A percentile compares a stretch with the other conserved stretches of the same genome.
phyloP scores from a whole-genome alignment of 2,797 vertebrate species.

The Halcyon chelicuti region DNA sequence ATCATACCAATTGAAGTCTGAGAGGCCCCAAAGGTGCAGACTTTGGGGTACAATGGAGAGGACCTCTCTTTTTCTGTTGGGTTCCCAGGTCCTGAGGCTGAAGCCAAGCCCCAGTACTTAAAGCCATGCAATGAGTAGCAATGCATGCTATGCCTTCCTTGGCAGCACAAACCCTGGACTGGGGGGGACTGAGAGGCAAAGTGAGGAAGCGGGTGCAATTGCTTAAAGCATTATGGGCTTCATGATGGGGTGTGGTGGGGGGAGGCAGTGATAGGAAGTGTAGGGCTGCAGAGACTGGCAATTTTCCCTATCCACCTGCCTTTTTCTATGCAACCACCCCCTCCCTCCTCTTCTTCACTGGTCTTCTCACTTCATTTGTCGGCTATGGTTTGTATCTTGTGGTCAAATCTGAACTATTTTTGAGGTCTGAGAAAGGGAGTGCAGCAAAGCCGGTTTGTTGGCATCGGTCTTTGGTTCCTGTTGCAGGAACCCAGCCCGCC shows the following conservation, averaged over 20 bases:
- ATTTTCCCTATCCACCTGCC: background rate
- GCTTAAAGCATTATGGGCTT: background rate
- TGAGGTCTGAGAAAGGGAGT: conserved; percentile 29
- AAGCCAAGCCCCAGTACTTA: background rate
- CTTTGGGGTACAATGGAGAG: background rate
- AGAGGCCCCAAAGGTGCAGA: background rate
- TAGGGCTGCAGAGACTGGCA: background rate
- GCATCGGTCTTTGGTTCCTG: background rate
- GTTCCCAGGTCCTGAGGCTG: background rate
- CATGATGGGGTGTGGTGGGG: background rate
- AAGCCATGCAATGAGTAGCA: background rate
- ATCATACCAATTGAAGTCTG: background rate
- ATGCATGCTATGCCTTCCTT: background rate
- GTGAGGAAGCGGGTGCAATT: background rate
- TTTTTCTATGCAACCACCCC: background rate
- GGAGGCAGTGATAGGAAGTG: background rate
- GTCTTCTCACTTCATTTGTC: background rate
- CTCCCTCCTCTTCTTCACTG: background rate
- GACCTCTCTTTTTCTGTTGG: background rate
- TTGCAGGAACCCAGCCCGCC: background rate
- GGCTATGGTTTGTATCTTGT: background rate
- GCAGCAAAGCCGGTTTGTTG: background rate
- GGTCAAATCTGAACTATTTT: conserved; percentile 19
- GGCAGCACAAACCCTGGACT: background rate
- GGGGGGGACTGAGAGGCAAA: background rate